Evolutionary conservation across 2,113 vertebrate genomes (phyloP).

Genomic region (Bos javanicus): DNA sequence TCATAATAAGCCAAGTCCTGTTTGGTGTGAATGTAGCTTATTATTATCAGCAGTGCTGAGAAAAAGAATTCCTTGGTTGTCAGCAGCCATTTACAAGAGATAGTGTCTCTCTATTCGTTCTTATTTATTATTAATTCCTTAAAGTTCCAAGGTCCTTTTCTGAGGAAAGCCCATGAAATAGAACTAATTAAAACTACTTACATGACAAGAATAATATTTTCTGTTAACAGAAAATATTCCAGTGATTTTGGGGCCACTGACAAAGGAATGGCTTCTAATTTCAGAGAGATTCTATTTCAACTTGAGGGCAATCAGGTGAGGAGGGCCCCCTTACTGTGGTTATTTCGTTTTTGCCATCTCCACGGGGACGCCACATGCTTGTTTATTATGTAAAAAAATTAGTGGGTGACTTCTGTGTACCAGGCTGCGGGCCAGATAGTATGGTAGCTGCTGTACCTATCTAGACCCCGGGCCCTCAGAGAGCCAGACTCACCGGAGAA

Average conservation of each 20-base stretch:
- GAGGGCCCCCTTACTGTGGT: not conserved
- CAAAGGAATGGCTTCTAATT: not conserved
- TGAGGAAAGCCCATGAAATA: not conserved
- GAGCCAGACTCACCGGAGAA: not conserved
- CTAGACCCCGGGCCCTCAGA: not conserved
- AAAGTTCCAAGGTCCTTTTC: not conserved
- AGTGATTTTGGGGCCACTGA: not conserved
- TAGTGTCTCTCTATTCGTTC: not conserved
- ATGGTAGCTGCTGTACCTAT: not conserved
- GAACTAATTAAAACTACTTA: not conserved
- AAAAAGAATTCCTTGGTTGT: not conserved
- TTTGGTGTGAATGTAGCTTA: not conserved
- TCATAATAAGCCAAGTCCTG: not conserved
- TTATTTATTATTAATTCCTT: not conserved
- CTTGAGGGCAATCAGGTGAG: not conserved
- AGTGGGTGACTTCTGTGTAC: not conserved
- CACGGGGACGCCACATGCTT: not conserved
- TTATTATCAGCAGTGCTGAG: not conserved
- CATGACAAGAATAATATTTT: not conserved
- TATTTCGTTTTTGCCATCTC: not conserved
- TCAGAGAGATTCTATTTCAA: not conserved
- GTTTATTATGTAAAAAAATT: not conserved
- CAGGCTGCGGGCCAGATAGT: not conserved
- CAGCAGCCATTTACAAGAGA: not conserved
- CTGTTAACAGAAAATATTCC: not conserved